Percentiles rank a stretch among this genome's conserved stretches.
Conservation (phyloP, 1,140 invertebrate species). For the Heliconius congener region DNA sequence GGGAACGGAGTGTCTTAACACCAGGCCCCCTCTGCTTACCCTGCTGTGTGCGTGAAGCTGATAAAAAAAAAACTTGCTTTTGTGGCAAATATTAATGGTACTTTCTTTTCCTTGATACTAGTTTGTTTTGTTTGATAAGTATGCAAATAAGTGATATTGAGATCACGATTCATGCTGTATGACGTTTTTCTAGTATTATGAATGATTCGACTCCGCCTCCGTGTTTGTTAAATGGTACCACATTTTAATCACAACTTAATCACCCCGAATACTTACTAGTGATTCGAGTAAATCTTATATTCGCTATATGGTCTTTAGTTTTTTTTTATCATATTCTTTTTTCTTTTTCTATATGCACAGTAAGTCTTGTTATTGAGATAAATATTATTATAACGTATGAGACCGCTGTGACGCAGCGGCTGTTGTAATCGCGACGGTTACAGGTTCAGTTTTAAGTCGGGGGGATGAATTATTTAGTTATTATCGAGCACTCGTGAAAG, state of each 20-base stretch:
- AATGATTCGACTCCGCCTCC: constrained; percentile 32
- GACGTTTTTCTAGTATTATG: constrained; percentile 19
- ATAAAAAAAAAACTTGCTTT: neutral
- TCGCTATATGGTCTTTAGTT: neutral
- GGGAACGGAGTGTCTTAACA: too few relatives aligned
- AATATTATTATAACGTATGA: too few relatives aligned
- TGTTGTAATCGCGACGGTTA: too few relatives aligned
- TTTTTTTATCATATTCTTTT: neutral
- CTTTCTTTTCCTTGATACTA: constrained; percentile 4
- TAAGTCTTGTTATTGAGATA: neutral
- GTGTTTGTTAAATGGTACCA: constrained; percentile 18
- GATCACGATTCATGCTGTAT: constrained; percentile 15
- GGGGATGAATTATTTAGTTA: too few relatives aligned
- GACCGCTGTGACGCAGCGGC: too few relatives aligned
- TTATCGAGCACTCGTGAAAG: too few relatives aligned
- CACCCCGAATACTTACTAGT: constrained; percentile 20
- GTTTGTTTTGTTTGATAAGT: constrained; percentile 19
- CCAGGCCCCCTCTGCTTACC: too few relatives aligned
- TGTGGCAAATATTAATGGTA: constrained; percentile 11
- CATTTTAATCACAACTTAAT: constrained; percentile 38
- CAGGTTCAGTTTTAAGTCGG: too few relatives aligned
- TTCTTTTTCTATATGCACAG: neutral
- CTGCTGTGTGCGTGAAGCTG: too few relatives aligned
- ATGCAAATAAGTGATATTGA: constrained; percentile 17
- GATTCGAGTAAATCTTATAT: neutral